Conservation (phyloP, 1,140 invertebrate species). For the Hirudo medicinalis region DNA sequence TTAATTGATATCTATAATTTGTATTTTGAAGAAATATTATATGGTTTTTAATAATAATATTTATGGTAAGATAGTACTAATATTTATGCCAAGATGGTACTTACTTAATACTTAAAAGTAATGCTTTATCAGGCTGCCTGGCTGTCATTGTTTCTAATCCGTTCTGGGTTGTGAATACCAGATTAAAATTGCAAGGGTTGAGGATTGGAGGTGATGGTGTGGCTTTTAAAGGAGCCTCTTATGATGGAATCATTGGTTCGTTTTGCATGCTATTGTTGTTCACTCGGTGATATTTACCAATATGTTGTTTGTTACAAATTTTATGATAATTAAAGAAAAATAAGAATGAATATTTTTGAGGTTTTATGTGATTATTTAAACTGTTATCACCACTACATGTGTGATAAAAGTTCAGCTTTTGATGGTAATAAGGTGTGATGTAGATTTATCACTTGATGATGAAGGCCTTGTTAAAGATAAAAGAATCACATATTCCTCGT, state of each 20-base stretch:
- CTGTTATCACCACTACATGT: too few species aligned
- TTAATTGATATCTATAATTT: too few species aligned
- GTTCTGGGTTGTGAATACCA: slow-evolving; percentile 77
- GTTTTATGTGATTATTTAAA: not conserved
- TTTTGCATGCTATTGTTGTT: too few species aligned
- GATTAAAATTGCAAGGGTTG: slow-evolving; percentile 60
- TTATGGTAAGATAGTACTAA: slow-evolving; percentile 47
- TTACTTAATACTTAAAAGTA: not conserved
- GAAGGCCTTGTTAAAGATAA: not conserved
- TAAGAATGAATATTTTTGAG: too few species aligned
- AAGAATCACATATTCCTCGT: not conserved
- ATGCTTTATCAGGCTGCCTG: slow-evolving; percentile 47
- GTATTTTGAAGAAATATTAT: slow-evolving; percentile 56
- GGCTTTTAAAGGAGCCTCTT: too few species aligned
- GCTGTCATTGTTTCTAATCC: slow-evolving; percentile 74
- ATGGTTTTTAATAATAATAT: slow-evolving; percentile 60
- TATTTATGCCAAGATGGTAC: not conserved
- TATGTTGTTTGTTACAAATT: too few species aligned
- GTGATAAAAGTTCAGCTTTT: not conserved
- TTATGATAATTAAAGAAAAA: too few species aligned
- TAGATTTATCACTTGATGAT: not conserved
- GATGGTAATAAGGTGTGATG: not conserved
- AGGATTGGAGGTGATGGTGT: slow-evolving; percentile 24
- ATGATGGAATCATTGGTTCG: too few species aligned
- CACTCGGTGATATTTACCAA: too few species aligned